A percentile compares a stretch with the other conserved stretches of the same genome.
phyloP scores from a whole-genome alignment of 2,797 vertebrate species.

The Knipowitschia caucasica region DNA sequence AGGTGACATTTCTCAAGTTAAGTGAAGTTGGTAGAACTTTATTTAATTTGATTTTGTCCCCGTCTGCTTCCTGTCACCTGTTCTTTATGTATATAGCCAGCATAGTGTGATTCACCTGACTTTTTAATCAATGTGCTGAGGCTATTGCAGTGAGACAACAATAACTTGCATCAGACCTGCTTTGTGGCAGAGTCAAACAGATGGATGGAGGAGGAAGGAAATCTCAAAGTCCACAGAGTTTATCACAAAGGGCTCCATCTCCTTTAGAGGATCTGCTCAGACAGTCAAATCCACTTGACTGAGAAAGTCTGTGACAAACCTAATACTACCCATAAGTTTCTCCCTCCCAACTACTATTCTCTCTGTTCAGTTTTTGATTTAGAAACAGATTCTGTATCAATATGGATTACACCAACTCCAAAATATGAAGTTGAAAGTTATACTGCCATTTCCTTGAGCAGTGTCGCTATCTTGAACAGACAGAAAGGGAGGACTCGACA shows the following conservation, averaged over 20 bases:
- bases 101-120: background rate
- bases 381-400: slow-evolving; percentile 30
- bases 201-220: slow-evolving; percentile 37
- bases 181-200: slow-evolving; percentile 28
- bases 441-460: slow-evolving; percentile 13
- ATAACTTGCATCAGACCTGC: slow-evolving; percentile 22
- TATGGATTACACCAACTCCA: background rate
- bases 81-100: background rate
- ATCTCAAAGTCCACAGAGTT: slow-evolving; percentile 29
- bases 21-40: background rate
- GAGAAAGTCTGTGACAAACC: slow-evolving; percentile 26
- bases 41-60: background rate
- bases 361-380: slow-evolving; percentile 3
- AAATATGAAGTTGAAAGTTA: slow-evolving; percentile 10
- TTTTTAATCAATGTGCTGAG: slow-evolving; percentile 9
- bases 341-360: background rate
- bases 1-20: slow-evolving; percentile 1
- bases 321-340: slow-evolving; percentile 14
- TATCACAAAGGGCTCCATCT: slow-evolving; percentile 36
- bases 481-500: slow-evolving; percentile 18
- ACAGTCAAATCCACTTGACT: slow-evolving; percentile 17
- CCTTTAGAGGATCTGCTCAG: slow-evolving; percentile 50
- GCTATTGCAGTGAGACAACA: slow-evolving; percentile 14
- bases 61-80: background rate
- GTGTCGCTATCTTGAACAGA: slow-evolving; percentile 27